Evolutionary conservation across 2,113 vertebrate species (phyloP).

Genomic region (Varanus komodoensis): DNA sequence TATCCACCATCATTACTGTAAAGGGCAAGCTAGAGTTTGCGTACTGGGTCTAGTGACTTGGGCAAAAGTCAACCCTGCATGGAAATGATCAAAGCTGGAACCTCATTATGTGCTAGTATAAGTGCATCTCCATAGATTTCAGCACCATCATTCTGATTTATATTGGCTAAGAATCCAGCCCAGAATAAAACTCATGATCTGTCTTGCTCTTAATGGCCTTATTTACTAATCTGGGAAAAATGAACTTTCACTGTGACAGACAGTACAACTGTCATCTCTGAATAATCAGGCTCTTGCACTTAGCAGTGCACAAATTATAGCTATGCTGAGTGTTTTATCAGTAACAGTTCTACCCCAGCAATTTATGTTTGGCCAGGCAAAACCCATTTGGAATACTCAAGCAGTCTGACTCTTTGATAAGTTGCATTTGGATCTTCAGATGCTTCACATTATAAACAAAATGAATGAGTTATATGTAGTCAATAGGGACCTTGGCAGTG

Average conservation of each 20-base stretch:
- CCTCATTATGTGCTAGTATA: constrained; percentile 32
- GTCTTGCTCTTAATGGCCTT: constrained; percentile 36
- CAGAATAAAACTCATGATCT: constrained; percentile 28
- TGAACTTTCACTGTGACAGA: constrained; percentile 55
- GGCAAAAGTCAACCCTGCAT: constrained; percentile 28
- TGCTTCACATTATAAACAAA: constrained; percentile 38
- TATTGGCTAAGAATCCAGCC: background rate
- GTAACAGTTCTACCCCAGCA: constrained; percentile 16
- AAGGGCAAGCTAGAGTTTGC: background rate
- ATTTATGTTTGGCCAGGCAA: constrained; percentile 33
- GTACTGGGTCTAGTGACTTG: background rate
- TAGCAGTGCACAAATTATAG: constrained; percentile 51
- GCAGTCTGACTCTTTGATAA: constrained; percentile 43
- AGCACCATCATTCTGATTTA: background rate
- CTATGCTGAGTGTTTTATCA: constrained; percentile 39
- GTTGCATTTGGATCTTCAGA: constrained; percentile 5
- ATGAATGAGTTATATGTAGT: constrained; percentile 11
- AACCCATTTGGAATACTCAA: constrained; percentile 34
- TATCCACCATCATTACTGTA: background rate
- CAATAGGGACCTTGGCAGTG: constrained; percentile 21
- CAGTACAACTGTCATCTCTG: constrained; percentile 53
- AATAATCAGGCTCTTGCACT: constrained; percentile 63
- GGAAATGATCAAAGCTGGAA: constrained; percentile 13
- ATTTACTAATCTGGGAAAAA: constrained; percentile 46
- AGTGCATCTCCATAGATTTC: background rate